phyloP scores from a whole-genome alignment of 2,113 vertebrate species.

The Climacteris rufus region DNA sequence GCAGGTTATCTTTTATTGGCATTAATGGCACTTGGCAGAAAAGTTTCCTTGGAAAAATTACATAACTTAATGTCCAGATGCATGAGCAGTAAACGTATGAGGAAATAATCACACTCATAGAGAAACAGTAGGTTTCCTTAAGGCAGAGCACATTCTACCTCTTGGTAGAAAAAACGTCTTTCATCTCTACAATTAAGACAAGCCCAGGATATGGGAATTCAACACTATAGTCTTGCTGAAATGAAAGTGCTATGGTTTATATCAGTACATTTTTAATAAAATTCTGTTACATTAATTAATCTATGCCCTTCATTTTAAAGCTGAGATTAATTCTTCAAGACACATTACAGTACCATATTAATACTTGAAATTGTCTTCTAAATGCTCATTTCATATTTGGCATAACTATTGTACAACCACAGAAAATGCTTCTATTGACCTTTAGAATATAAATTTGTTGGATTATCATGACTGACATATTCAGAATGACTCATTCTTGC shows the following conservation, averaged over 20 bases:
- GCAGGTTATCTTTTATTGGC: background rate
- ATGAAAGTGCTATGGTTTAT: slow-evolving; percentile 21
- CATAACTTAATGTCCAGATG: background rate
- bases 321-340: slow-evolving; percentile 71
- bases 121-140: background rate
- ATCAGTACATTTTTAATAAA: slow-evolving; percentile 65
- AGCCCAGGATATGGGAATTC: background rate
- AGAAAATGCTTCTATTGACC: slow-evolving; percentile 74
- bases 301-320: slow-evolving; percentile 65
- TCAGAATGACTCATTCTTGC: slow-evolving; percentile 76
- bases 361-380: slow-evolving; percentile 68
- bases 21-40: background rate
- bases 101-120: background rate
- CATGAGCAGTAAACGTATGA: background rate
- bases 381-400: slow-evolving; percentile 70
- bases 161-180: background rate
- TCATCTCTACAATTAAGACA: background rate
- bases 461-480: slow-evolving; percentile 76
- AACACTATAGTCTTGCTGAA: background rate
- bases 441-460: slow-evolving; percentile 78
- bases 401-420: slow-evolving; percentile 60
- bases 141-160: background rate
- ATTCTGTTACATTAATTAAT: slow-evolving; percentile 62
- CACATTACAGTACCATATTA: slow-evolving; percentile 57
- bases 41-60: background rate